Evolutionary conservation across 2,888 invertebrate species (phyloP).

Genomic region (Idaea aversata): DNA sequence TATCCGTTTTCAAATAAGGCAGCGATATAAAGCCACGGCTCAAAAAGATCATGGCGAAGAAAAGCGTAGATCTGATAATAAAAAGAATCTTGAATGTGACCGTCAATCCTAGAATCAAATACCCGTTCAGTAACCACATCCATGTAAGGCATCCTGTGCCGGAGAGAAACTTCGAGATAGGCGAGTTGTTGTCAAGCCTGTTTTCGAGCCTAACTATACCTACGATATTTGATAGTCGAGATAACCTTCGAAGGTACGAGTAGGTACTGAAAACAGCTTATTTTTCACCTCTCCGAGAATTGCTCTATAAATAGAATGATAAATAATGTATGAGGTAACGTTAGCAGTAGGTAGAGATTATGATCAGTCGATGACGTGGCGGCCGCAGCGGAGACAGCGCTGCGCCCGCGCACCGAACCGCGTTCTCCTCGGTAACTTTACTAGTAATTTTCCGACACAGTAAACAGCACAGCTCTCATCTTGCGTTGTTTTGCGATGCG

Average conservation of each 20-base stretch:
- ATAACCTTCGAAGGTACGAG: not conserved
- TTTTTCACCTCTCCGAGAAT: not conserved
- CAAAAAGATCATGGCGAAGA: not conserved
- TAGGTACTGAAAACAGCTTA: not conserved
- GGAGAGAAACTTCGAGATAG: conserved; percentile 3
- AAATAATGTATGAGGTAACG: not conserved
- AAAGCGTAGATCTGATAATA: not conserved
- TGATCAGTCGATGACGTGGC: not conserved
- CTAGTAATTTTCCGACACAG: too few relatives aligned
- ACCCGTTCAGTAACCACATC: not conserved
- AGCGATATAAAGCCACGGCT: not conserved
- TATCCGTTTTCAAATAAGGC: not conserved
- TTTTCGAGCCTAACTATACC: not conserved
- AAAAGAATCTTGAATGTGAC: not conserved
- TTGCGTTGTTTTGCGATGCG: not conserved
- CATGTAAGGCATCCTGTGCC: not conserved
- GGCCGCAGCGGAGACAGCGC: not conserved
- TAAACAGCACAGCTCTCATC: too few relatives aligned
- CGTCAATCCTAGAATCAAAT: conserved; percentile 1
- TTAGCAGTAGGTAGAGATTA: not conserved
- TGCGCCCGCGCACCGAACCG: not conserved
- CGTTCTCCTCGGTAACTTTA: not conserved
- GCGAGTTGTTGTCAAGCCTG: conserved; percentile 2
- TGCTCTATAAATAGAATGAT: not conserved
- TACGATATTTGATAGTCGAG: not conserved